Conservation (phyloP, 2,888 invertebrate genomes). For the Temnothorax ravouxi region DNA sequence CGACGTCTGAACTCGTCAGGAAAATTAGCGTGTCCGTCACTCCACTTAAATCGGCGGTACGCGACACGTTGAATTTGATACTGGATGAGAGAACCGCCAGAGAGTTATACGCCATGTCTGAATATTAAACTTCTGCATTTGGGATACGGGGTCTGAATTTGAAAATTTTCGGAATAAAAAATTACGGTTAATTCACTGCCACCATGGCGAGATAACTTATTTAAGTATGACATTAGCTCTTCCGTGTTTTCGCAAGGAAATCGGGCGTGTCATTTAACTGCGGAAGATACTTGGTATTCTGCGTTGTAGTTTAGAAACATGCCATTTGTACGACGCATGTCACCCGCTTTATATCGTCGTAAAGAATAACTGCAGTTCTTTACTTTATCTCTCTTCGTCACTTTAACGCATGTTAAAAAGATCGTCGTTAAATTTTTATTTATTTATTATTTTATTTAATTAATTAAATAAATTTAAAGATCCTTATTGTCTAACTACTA, state of each 20-base stretch:
- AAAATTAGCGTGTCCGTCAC: constrained; percentile 70
- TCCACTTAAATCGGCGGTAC: constrained; percentile 62
- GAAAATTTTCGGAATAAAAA: constrained; percentile 71
- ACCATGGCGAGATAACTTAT: constrained; percentile 52
- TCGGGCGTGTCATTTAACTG: neutral
- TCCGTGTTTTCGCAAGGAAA: constrained; percentile 20
- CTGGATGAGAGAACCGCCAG: constrained; percentile 57
- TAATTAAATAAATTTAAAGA: neutral
- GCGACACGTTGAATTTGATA: constrained; percentile 71
- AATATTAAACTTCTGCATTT: constrained; percentile 29
- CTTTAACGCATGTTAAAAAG: neutral
- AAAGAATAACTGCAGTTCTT: neutral
- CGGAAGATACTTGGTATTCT: neutral
- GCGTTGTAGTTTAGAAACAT: neutral
- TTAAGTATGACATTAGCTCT: constrained; percentile 64
- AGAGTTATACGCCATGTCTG: constrained; percentile 57
- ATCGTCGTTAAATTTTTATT: neutral
- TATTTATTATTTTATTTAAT: neutral
- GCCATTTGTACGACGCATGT: neutral
- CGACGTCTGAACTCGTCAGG: constrained; percentile 75
- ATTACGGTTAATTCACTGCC: constrained; percentile 68
- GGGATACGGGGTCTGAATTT: constrained; percentile 55
- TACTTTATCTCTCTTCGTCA: neutral
- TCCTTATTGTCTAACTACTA: neutral
- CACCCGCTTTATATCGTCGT: neutral